Evolutionary conservation across 2,113 vertebrate genomes (phyloP), one percentile per base, ranked within the genome.

Genomic region (Prionailurus bengalensis): DNA sequence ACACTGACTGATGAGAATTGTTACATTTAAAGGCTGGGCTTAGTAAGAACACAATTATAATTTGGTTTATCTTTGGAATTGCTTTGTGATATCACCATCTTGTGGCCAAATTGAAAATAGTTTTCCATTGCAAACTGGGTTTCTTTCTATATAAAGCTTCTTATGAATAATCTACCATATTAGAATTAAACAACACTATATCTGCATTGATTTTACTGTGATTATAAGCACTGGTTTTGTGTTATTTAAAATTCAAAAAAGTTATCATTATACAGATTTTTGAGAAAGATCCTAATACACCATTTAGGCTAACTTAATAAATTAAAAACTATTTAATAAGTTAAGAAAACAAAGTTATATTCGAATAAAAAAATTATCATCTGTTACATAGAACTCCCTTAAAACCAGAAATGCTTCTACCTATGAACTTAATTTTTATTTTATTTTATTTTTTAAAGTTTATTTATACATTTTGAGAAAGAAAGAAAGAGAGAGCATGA

Each of bases 71-170:
- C 11, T 95, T 82, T 36, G 66, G 89, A 97, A 95, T 80, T 97
- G 86, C 21, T 97, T 96, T 83, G 55, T 95, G 48, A 94, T 82
- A 87, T 7, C 86, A 66, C 97, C 96, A 97, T 84, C 97, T 95
- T 92, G 97, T 97, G 98, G 96, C 5, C 7, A 76, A 55, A 80
- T 9, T 63, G 27, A 76, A 51, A 89, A 88, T 58, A 73, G 55
- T 21, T 95, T 86, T 71, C 23, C 4, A 33, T 42, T 27, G 23
- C 5, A 51, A 88, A 81, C 14, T 89, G 23, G 14, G 5, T 25
- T 65, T 70, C 36, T 15, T 21, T 10, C n/a, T 23, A 10, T 33
- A 42, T 4, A 63, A 55, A 71, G 19, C 33, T 53, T 66, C 61
- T 6, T 31, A 36, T 21, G 29, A 65, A 27, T 16, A 39, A 27